Percentiles rank a stretch among this genome's conserved stretches.
Evolutionary conservation across 2,888 invertebrate genomes (phyloP).

Genomic region (Phrixothrix hirtus): DNA sequence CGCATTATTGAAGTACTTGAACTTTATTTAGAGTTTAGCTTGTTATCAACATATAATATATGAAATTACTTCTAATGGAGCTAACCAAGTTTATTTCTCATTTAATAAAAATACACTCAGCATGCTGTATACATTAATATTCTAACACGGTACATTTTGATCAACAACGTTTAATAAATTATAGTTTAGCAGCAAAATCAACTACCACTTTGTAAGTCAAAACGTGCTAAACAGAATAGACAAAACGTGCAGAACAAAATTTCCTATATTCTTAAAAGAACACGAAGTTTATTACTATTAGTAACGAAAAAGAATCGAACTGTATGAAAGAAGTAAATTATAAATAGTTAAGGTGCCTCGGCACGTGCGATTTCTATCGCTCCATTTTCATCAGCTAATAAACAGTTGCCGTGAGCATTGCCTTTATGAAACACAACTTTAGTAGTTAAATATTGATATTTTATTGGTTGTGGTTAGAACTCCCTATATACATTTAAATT

Average conservation of each 20-base stretch:
- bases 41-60: slow-evolving; percentile 30
- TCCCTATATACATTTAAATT: too few species aligned
- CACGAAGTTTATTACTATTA: slow-evolving; percentile 21
- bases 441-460: slow-evolving; percentile 24
- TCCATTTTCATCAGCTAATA: slow-evolving; percentile 34
- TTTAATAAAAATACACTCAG: too few species aligned
- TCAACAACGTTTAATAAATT: too few species aligned
- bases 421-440: slow-evolving; percentile 24
- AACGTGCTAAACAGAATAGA: slow-evolving; percentile 7
- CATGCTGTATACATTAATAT: too few species aligned
- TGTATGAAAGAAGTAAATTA: slow-evolving; percentile 32
- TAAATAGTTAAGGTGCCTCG: slow-evolving; percentile 36
- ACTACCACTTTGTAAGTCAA: slow-evolving; percentile 3
- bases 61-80: slow-evolving; percentile 28
- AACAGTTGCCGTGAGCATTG: slow-evolving; percentile 23
- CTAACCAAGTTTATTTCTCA: slow-evolving; percentile 26
- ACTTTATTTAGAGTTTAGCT: slow-evolving; percentile 31
- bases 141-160: too few species aligned
- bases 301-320: slow-evolving; percentile 17
- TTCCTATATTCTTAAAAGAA: slow-evolving; percentile 8
- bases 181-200: too few species aligned
- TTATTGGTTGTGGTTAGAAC: neutral
- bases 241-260: slow-evolving; percentile 7
- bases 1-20: slow-evolving; percentile 28
- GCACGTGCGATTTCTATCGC: slow-evolving; percentile 38